phyloP scores from a whole-genome alignment of 1,140 invertebrate species.

The Hylaeus volcanicus region DNA sequence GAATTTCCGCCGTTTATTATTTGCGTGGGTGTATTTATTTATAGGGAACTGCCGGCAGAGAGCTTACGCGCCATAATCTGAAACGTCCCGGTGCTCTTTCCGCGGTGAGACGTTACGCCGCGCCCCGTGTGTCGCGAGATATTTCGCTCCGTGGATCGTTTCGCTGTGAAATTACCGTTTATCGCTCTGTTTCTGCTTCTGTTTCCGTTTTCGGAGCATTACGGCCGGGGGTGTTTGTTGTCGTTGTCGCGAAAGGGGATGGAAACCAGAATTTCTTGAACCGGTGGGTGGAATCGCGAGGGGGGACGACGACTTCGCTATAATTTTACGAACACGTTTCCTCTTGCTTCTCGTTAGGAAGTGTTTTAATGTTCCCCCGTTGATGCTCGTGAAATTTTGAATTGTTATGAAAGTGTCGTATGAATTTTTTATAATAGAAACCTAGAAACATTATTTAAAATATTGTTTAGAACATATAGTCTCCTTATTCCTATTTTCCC shows the following conservation, averaged over 20 bases:
- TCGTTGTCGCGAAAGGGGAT: background rate
- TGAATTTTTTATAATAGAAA: too few relatives aligned
- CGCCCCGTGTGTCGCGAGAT: constrained; percentile 3
- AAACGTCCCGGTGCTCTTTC: background rate
- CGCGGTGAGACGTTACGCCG: constrained; percentile 25
- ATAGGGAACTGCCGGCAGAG: constrained; percentile 6
- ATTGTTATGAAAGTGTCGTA: too few relatives aligned
- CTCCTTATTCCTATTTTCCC: background rate
- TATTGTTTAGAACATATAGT: background rate
- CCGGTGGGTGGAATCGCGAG: background rate
- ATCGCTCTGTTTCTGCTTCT: background rate
- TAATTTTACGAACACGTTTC: background rate
- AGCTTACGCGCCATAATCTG: constrained; percentile 10
- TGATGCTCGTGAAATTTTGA: too few relatives aligned
- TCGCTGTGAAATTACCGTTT: constrained; percentile 20
- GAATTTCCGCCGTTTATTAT: constrained; percentile 40
- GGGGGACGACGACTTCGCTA: background rate
- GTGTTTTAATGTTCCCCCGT: too few relatives aligned
- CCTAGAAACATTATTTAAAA: too few relatives aligned
- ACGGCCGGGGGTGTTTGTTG: background rate
- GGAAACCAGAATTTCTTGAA: background rate
- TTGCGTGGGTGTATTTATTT: constrained; percentile 41
- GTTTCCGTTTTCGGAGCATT: too few relatives aligned
- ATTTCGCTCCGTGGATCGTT: background rate
- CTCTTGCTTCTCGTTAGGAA: too few relatives aligned